These are phyloP conservation scores for Lordiphosa clarofinis DNA, from an alignment of 1,140 invertebrate species.

Conservation along the genomic window DNA sequence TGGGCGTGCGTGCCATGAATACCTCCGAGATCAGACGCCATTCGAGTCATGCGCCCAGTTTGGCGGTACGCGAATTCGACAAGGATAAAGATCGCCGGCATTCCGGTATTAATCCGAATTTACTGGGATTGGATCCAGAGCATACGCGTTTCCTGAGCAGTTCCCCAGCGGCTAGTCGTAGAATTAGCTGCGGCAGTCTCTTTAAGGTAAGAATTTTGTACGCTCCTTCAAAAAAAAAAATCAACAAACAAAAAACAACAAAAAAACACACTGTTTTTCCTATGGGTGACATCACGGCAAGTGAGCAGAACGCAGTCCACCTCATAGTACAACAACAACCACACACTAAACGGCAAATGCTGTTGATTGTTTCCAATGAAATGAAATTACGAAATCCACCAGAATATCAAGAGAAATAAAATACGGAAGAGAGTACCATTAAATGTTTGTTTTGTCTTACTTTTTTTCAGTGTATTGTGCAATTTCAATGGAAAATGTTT, in stretches of 20 bases:
- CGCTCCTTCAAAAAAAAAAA: not conserved
- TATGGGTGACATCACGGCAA: constrained; percentile 28
- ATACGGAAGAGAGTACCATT: not conserved
- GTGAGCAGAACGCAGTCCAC: constrained; percentile 32
- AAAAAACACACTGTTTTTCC: constrained; percentile 1
- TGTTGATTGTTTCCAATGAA: constrained; percentile 49
- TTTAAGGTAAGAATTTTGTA: constrained; percentile 82
- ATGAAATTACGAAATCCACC: not conserved
- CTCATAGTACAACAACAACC: constrained; percentile 23
- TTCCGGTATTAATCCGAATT: constrained; percentile 82
- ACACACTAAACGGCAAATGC: constrained; percentile 51
- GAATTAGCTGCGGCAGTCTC: constrained; percentile 89
- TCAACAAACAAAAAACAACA: not conserved
- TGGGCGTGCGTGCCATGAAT: constrained; percentile 52
- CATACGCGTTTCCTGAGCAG: constrained; percentile 83
- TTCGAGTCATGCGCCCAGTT: constrained; percentile 76
- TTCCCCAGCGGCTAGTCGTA: constrained; percentile 87
- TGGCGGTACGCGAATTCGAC: constrained; percentile 74
- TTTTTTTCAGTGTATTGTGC: constrained; percentile 9
- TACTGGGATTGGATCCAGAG: constrained; percentile 82
- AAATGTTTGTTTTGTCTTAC: constrained; percentile 9
- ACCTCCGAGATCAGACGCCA: constrained; percentile 70
- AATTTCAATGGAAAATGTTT: constrained; percentile 7
- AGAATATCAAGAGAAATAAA: not conserved
- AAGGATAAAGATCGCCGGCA: constrained; percentile 80